Conservation (phyloP, 2,888 invertebrate species). For the Hoplodrina ambigua region DNA sequence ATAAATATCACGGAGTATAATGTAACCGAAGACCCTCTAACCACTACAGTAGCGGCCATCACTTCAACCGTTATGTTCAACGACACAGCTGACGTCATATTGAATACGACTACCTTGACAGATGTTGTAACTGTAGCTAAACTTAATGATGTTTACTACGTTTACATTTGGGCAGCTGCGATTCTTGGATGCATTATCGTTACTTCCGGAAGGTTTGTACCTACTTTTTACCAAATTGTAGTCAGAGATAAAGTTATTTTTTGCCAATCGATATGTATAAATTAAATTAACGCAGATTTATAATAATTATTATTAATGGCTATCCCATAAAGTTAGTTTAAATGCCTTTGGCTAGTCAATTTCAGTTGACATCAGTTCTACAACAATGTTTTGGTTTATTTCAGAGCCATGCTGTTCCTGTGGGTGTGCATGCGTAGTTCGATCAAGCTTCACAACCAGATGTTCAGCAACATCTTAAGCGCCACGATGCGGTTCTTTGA, state of each 20-base stretch:
- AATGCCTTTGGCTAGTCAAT: neutral
- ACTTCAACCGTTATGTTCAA: conserved; percentile 12
- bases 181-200: conserved; percentile 91
- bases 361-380: neutral
- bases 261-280: no score
- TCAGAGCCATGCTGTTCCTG: conserved; percentile 93
- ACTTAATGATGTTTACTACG: conserved; percentile 78
- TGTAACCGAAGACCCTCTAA: conserved; percentile 21
- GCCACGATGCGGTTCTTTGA: conserved; percentile 96
- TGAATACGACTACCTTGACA: conserved; percentile 15
- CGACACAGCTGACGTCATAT: conserved; percentile 2
- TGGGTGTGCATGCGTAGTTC: conserved; percentile 94
- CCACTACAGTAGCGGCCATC: conserved; percentile 25
- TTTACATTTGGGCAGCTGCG: conserved; percentile 90
- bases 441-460: conserved; percentile 93
- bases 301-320: no score
- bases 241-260: neutral
- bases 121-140: conserved; percentile 42
- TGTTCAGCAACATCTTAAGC: conserved; percentile 94
- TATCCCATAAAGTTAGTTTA: no score
- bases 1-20: conserved; percentile 23
- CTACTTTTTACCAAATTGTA: neutral
- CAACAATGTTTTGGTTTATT: conserved; percentile 5
- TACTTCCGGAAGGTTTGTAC: conserved; percentile 86
- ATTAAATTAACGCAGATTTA: no score